Base-by-base conservation (phyloP, 2,888 invertebrate genomes). In the Terebella lapidaria region DNA sequence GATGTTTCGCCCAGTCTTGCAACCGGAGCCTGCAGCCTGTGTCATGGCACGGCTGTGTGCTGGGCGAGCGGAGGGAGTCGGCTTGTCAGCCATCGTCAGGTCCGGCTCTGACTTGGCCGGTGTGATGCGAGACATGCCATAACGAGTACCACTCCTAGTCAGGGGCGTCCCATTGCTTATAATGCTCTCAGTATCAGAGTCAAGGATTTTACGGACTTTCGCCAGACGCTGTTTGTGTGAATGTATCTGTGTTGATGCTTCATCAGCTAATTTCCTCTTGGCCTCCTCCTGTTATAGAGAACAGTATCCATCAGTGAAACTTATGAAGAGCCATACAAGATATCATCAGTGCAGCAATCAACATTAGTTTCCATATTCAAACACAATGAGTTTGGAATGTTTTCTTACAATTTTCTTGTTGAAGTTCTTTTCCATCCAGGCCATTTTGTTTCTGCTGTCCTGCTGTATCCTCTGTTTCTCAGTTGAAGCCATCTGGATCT, bases 401-500 rank as follows among this genome's bases (percentile, higher is more conserved):
- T 35, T 35, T 15, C 42, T 35, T 49, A 49, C 49, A 10, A 53
- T 54, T 29, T 59, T 57, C 22, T 57, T 59, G 59, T 59, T 67
- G 54, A 60, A 64, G 28, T 73, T 71, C 3, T 74, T 70, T 59
- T 76, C 74, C 53, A 73, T 74, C 54, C 72, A 68, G 46, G 72
- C 73, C 3, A 79, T 67, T 29, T 74, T 69, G 24, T 68, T 70
- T 46, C 90, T 90, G 61, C 88, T 88, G 76, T 90, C 89, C 1
- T 70, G 66, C 56, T 83, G 84, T 25, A 84, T 78, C 66, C 82
- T 78, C 59, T 85, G 84, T 59, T 83, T 84, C 66, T 86, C 85
- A 35, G 81, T 76, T 56, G 81, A 75, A 63, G 82, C 81, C 64
- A 84, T 82, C 63, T 81, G 81, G 0, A 85, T 73, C 35, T 78